Evolutionary conservation across 23 tunicate genomes (phyloP), one percentile per base, ranked within the genome.

Genomic region (Trididemnum nubilum): DNA sequence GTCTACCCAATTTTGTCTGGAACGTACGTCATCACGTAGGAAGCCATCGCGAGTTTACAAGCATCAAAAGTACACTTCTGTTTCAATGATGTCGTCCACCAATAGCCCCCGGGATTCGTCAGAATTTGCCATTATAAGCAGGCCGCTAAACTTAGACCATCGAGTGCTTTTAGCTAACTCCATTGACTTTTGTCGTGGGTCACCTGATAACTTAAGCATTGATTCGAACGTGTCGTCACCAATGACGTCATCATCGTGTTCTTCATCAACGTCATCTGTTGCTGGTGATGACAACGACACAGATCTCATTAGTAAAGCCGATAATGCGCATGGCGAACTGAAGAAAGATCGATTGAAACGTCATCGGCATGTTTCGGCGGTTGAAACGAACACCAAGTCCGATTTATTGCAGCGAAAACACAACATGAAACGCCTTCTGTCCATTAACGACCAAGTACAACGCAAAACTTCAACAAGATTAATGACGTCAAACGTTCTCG

Each of bases 201-300:
- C 44, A 32, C 19, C 67, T 3, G 67, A 77, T 54, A 57, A 52
- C 37, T 70, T 34, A n/a, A 5, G 37, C 75, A 18, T 37, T 5
- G 81, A 77, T 77, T 51, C 67, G 9, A 31, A 3, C 25, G 39
- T n/a, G 35, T 33, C 66, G 37, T 77, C 81, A 3, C 58, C 21
- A 2, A 77, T 54, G 81, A 29, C 81, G 44, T 77, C 81, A 33
- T 77, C 81, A 23, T 4, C 81, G 4, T 52, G 66, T 32, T 77
- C 81, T 4, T 77, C 81, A 57, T 21, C 33, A 29, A 77, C 81
- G n/a, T 77, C 81, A 21, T 51, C 67, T 12, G 66, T 77, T 31
- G 81, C 81, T 29, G 81, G 67, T 54, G 81, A 77, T 57, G 81
- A 77, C 24, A 77, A 77, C 67, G 81, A 77, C 24, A 67, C 2